A percentile compares a stretch with the other conserved stretches of the same genome.
phyloP scores from a whole-genome alignment of 2,113 vertebrate genomes.

The Phrynosoma platyrhinos region DNA sequence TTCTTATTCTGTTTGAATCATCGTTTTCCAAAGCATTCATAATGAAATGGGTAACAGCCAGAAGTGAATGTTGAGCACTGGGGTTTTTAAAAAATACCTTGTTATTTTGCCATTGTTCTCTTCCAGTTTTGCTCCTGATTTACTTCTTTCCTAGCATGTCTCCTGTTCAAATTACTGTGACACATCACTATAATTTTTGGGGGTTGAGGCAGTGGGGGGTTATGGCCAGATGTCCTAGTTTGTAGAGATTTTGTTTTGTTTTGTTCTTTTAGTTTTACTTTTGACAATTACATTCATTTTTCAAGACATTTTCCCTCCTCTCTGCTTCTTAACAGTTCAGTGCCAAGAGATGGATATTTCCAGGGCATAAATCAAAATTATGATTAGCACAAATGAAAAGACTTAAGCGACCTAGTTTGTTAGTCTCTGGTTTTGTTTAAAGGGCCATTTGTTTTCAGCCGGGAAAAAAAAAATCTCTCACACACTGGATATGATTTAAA shows the following conservation, averaged over 20 bases:
- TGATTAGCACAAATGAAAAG: slow-evolving; percentile 43
- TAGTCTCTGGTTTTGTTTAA: slow-evolving; percentile 62
- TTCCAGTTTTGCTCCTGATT: slow-evolving; percentile 44
- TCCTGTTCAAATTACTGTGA: slow-evolving; percentile 70
- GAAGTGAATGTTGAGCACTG: slow-evolving; percentile 38
- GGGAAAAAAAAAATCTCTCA: slow-evolving; percentile 18
- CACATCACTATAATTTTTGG: slow-evolving; percentile 65
- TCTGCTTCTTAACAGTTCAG: slow-evolving; percentile 60
- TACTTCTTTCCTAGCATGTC: slow-evolving; percentile 58
- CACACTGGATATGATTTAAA: slow-evolving; percentile 7
- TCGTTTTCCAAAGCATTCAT: slow-evolving; percentile 41
- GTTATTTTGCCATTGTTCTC: slow-evolving; percentile 63
- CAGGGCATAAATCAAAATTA: slow-evolving; percentile 71
- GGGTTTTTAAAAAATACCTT: slow-evolving; percentile 6
- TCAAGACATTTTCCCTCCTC: slow-evolving; percentile 58
- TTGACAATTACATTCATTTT: slow-evolving; percentile 66
- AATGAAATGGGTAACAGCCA: slow-evolving; percentile 46
- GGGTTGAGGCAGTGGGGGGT: slow-evolving; percentile 34
- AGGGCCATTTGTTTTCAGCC: slow-evolving; percentile 48
- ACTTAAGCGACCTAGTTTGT: slow-evolving; percentile 61
- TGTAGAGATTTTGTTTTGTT: slow-evolving; percentile 5
- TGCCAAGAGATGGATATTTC: slow-evolving; percentile 69
- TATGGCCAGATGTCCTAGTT: slow-evolving; percentile 63
- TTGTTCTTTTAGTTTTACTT: not conserved
- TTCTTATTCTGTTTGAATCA: slow-evolving; percentile 62